phyloP scores from a whole-genome alignment of 2,888 invertebrate species.

The Amphipyra berbera region DNA sequence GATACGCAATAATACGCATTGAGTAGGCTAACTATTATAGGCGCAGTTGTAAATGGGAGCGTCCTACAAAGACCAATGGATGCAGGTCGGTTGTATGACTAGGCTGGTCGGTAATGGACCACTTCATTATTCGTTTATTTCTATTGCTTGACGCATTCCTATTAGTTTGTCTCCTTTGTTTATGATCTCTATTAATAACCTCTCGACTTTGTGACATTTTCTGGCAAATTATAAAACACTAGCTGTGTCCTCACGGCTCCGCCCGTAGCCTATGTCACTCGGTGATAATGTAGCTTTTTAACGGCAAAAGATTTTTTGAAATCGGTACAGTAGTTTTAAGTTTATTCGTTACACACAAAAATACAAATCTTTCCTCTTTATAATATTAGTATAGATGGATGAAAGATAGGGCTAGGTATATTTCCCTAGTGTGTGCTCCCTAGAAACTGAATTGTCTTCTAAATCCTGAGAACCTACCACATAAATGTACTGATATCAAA shows the following conservation, averaged over 20 bases:
- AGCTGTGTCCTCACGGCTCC: too few relatives aligned
- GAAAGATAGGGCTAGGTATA: neutral
- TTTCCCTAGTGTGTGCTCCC: too few relatives aligned
- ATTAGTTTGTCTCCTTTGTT: slow-evolving; percentile 4
- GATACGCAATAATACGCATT: neutral
- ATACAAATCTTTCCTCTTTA: too few relatives aligned
- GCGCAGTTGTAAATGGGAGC: slow-evolving; percentile 5
- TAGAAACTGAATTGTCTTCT: too few relatives aligned
- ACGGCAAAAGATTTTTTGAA: too few relatives aligned
- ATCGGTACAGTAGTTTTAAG: too few relatives aligned
- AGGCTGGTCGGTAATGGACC: slow-evolving; percentile 7
- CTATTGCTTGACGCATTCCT: slow-evolving; percentile 16
- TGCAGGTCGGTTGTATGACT: slow-evolving; percentile 10
- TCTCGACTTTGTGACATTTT: neutral
- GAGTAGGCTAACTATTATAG: neutral
- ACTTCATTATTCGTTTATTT: slow-evolving; percentile 31
- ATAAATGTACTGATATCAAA: neutral
- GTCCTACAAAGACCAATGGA: slow-evolving; percentile 23
- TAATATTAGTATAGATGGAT: too few relatives aligned
- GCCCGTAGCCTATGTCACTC: too few relatives aligned
- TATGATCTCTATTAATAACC: neutral
- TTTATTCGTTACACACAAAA: too few relatives aligned
- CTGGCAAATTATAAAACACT: too few relatives aligned
- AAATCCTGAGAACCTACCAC: neutral
- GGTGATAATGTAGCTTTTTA: too few relatives aligned